Evolutionary conservation across 2,888 invertebrate genomes (phyloP), one percentile per base, ranked within the genome.

Genomic region (Ectemnius cavifrons): DNA sequence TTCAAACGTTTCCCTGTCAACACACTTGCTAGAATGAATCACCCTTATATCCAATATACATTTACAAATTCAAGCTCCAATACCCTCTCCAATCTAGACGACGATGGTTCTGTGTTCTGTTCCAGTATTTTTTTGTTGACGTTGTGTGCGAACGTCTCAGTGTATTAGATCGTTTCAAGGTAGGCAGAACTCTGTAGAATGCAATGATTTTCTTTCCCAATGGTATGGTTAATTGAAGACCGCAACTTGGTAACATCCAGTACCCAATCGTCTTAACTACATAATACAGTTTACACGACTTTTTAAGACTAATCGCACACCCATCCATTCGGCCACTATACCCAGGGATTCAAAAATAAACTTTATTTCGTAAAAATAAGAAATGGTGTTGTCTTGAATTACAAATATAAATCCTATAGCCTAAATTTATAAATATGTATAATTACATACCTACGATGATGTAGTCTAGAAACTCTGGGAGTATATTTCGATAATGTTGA

Each of bases 371-470:
- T 89, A 88, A 88, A 89, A 88, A 87, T 88, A 88, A 88, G 84
- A 89, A 89, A 89, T 86, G 85, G 81, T 86, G 81, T 87, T 83
- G 84, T 84, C 84, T 86, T 87, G 85, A 87, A 85, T 89, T 89
- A 89, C 88, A 87, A 87, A 86, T 89, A 87, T 84, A 88, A 88
- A 88, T 84, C 84, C 87, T 89, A 89, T 83, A 78, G 71, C 82
- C 89, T 89, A 89, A 80, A 84, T 85, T 88, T 85, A 88, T 86
- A 89, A 89, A 88, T 89, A 89, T 89, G 83, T 89, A 89, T 88
- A 88, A 79, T 84, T 84, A 87, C 81, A 88, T 85, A 85, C 84
- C 85, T 86, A 86, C 81, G 80, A 86, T 82, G 80, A 80, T 81
- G 79, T 84, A 79, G 80, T 64, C 75, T 85, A 85, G 77, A 79